Evolutionary conservation across 1,140 invertebrate genomes (phyloP), one percentile per base, ranked within the genome.

Genomic region (Samia ricini): DNA sequence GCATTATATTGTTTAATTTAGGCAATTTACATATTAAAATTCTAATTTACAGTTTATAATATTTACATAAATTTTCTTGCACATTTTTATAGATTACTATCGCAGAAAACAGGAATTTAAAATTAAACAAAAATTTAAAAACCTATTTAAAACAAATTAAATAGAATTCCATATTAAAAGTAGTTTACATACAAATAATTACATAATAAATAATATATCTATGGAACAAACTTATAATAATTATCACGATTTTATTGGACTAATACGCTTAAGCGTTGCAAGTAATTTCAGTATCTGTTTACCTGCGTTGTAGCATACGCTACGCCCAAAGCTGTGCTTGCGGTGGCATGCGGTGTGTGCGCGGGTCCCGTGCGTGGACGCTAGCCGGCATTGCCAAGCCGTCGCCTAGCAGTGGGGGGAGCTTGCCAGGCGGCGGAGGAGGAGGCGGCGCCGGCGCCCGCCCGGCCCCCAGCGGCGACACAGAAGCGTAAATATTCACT

Each of bases 331-430:
- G 87, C 94, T 96, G 83, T 92, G 97, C 75, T 95, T 97, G 98
- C 98, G 91, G 98, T 21, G 97, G 98, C 91, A 96, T 95, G 83
- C 95, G 96, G 82, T 93, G 96, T 60, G 96, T 95, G 76, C 88
- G 87, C 70, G 71, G 73, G 68, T 83, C 93, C 95, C 74, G 96
- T 95, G 98, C 98, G 98, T 91, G 96, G 95, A 91, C 86, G 79
- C 87, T 82, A 76, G 84, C 81, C 65, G 90, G 81, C 76, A 91
- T 64, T 71, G 85, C 79, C 84, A 91, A 77, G 76, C 68, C 84
- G 72, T 85, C 91, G 76, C 81, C 87, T 81, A 83, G 85, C 83
- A 86, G 77, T 51, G 89, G 89, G 64, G 90, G 90, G 76, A 89
- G 85, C 76, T 91, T 91, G 69, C 91, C 87, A 49, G 94, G 91